Evolutionary conservation across 2,113 vertebrate genomes (phyloP).

Genomic region (Zosterops japonicus): DNA sequence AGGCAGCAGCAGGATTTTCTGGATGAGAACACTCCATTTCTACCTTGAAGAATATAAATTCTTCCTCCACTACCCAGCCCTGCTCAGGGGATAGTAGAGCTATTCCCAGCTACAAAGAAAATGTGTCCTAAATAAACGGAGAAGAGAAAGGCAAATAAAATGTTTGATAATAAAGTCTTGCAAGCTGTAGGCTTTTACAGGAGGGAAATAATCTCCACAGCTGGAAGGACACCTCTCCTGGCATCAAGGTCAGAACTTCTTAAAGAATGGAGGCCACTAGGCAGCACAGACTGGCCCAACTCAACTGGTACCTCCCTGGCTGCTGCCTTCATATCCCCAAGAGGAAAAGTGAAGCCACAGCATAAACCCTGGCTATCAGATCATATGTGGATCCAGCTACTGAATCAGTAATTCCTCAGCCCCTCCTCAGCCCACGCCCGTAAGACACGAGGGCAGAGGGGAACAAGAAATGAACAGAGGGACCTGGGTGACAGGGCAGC

Average conservation of each 20-base stretch:
- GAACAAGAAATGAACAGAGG: fast-evolving
- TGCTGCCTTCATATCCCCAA: neutral
- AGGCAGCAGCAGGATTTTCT: neutral
- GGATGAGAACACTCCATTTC: neutral
- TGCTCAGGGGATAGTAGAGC: neutral
- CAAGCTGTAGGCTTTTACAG: neutral
- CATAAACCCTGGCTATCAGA: neutral
- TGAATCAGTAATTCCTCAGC: neutral
- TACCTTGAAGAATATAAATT: neutral
- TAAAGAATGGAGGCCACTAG: neutral
- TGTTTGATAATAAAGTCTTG: neutral
- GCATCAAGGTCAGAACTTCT: neutral
- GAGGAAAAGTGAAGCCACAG: neutral
- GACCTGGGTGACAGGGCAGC: neutral
- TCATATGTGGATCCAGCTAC: neutral
- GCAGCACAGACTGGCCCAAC: neutral
- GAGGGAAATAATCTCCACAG: neutral
- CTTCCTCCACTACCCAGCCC: neutral
- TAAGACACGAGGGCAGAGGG: fast-evolving
- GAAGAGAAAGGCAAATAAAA: neutral
- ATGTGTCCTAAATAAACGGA: neutral
- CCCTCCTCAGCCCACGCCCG: neutral
- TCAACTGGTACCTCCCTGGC: fast-evolving
- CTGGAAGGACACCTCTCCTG: neutral
- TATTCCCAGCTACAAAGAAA: neutral